A percentile compares a stretch with the other conserved stretches of the same genome.
phyloP scores from a whole-genome alignment of 2,113 vertebrate genomes.

The Dasyurus viverrinus region DNA sequence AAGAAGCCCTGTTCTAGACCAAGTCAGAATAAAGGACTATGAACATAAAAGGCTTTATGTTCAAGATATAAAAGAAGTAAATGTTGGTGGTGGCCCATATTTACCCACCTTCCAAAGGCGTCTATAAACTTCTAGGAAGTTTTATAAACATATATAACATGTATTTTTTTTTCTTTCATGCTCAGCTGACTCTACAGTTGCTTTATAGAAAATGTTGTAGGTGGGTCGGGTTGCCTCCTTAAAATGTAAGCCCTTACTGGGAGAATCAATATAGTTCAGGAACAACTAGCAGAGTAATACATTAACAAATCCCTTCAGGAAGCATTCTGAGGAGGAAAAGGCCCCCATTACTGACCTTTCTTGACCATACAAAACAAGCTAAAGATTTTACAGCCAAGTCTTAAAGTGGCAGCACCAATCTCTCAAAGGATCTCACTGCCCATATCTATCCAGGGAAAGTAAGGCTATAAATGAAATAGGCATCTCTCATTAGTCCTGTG shows the following conservation, averaged over 20 bases:
- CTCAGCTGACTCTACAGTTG: background rate
- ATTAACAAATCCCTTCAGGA: conserved; percentile 10
- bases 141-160: background rate
- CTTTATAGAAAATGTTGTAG: conserved; percentile 20
- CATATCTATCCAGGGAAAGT: background rate
- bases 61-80: conserved; percentile 16
- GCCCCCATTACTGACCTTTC: background rate
- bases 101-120: conserved; percentile 42
- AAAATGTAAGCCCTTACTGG: background rate
- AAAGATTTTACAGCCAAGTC: background rate
- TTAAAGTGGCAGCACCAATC: background rate
- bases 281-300: background rate
- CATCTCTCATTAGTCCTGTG: background rate
- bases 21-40: conserved; percentile 5
- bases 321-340: background rate
- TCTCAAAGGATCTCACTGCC: background rate
- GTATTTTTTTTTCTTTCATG: background rate
- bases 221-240: background rate
- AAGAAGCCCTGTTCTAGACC: background rate
- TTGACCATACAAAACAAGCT: background rate
- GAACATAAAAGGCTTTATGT: background rate
- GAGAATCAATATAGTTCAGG: background rate
- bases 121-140: conserved; percentile 41
- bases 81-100: conserved; percentile 40
- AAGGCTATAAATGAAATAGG: background rate